Conservation (phyloP, 1,140 invertebrate species). For the Temnothorax nylanderi region DNA sequence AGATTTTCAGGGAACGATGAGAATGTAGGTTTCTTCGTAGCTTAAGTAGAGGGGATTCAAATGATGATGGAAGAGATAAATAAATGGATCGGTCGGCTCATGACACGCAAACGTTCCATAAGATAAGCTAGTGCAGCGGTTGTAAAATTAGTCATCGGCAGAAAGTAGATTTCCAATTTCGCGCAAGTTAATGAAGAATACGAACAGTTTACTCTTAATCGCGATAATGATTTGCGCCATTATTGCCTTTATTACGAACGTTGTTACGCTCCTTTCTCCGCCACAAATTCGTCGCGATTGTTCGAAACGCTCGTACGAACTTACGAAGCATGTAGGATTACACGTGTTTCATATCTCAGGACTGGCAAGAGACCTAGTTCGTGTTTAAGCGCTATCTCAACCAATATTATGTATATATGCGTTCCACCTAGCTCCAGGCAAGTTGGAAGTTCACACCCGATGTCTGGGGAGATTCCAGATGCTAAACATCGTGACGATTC, state of each 20-base stretch:
- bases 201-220: neutral
- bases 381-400: constrained; percentile 27
- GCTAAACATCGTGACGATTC: constrained; percentile 15
- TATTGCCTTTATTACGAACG: neutral
- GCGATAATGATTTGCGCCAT: neutral
- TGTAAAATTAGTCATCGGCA: constrained; percentile 19
- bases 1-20: constrained; percentile 20
- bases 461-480: constrained; percentile 26
- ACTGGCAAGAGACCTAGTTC: constrained; percentile 49
- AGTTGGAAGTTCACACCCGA: constrained; percentile 35
- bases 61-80: constrained; percentile 46
- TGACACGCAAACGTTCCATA: constrained; percentile 20
- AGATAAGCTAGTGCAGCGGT: neutral
- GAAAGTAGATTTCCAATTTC: constrained; percentile 1
- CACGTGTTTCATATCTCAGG: constrained; percentile 34
- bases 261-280: neutral
- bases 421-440: neutral
- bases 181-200: neutral
- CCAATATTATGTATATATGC: constrained; percentile 18
- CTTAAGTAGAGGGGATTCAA: constrained; percentile 23
- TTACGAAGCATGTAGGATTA: constrained; percentile 5
- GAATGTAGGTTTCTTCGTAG: neutral
- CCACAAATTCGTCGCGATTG: constrained; percentile 2
- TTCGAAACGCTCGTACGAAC: neutral
- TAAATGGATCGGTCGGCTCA: neutral